These are phyloP conservation scores for Neodontobutis hainanensis DNA, from an alignment of 2,113 vertebrate genomes.

Conservation along the genomic window DNA sequence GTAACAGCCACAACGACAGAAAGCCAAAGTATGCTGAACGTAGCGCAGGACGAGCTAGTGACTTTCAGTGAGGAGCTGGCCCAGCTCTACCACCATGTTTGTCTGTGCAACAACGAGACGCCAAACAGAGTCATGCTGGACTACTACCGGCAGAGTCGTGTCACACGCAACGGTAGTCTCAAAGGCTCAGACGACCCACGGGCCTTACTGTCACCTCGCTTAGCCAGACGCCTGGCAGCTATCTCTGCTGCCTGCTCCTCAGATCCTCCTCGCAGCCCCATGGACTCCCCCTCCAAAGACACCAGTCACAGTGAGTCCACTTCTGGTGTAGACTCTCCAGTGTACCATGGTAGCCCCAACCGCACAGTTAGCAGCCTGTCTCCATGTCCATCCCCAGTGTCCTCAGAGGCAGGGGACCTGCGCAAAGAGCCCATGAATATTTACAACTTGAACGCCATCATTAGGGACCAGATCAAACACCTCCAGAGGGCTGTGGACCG, in stretches of 20 bases:
- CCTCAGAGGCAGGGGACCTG: conserved; percentile 86
- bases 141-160: conserved; percentile 94
- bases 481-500: conserved; percentile 96
- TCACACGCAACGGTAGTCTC: conserved; percentile 89
- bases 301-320: conserved; percentile 30
- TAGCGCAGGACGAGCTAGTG: conserved; percentile 95
- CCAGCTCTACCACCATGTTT: conserved; percentile 98
- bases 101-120: conserved; percentile 97
- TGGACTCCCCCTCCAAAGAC: conserved; percentile 83
- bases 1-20: conserved; percentile 83
- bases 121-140: conserved; percentile 98
- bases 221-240: conserved; percentile 86
- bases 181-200: conserved; percentile 92
- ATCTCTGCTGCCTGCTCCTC: conserved; percentile 76
- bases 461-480: conserved; percentile 98
- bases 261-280: conserved; percentile 75
- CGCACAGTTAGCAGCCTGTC: conserved; percentile 83
- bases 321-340: conserved; percentile 51
- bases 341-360: conserved; percentile 79
- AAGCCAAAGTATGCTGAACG: conserved; percentile 90
- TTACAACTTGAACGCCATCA: conserved; percentile 98
- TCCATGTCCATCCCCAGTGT: conserved; percentile 84
- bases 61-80: conserved; percentile 97
- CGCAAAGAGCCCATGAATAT: conserved; percentile 98
- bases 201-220: conserved; percentile 89